A percentile compares a stretch with the other conserved stretches of the same genome.
These are phyloP conservation scores for Athetis lepigone DNA, from an alignment of 2,888 invertebrate species.

Conservation along the genomic window DNA sequence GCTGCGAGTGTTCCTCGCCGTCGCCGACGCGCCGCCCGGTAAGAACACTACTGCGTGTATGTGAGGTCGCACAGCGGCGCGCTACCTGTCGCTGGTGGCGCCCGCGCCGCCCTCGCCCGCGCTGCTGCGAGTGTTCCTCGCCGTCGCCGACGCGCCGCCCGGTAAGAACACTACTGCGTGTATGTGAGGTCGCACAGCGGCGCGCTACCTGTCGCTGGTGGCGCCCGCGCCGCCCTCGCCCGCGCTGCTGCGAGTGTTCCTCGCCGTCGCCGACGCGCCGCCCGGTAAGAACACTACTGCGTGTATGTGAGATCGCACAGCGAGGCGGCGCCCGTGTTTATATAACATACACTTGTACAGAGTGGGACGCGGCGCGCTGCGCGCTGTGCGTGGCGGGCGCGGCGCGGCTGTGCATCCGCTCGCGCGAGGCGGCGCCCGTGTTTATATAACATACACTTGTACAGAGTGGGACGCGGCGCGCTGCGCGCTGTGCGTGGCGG, in stretches of 20 bases:
- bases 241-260: conserved; percentile 74
- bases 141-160: conserved; percentile 70
- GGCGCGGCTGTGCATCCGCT: no score
- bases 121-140: conserved; percentile 74
- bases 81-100: conserved; percentile 83
- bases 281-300: conserved; percentile 64
- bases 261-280: conserved; percentile 71
- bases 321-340: conserved; percentile 78
- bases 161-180: conserved; percentile 63
- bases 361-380: no score
- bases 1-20: conserved; percentile 72
- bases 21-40: conserved; percentile 75
- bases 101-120: conserved; percentile 75
- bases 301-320: no score
- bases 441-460: no score
- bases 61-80: no score
- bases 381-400: no score
- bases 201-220: conserved; percentile 83
- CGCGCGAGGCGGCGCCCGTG: no score
- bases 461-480: no score
- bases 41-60: conserved; percentile 1
- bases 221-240: conserved; percentile 78
- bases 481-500: no score
- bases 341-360: no score
- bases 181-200: no score